Evolutionary conservation across 2,113 vertebrate species (phyloP), one percentile per base, ranked within the genome.

Genomic region (Sialia sialis): DNA sequence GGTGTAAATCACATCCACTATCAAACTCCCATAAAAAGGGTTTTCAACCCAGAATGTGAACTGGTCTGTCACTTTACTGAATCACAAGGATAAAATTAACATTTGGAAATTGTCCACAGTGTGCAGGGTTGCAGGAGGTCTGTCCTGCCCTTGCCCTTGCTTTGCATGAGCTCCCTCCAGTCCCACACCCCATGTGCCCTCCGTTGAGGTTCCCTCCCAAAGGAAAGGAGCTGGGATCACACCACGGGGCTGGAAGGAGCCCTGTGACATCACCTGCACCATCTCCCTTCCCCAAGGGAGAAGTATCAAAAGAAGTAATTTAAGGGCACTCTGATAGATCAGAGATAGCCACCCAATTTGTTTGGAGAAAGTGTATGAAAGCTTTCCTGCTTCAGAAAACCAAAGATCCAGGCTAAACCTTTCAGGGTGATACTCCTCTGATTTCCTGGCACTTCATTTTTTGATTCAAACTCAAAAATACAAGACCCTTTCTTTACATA

Each of bases 271-370:
- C 95, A 92, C 59, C 90, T 54, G 38, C 1, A 0, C 85, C 85
- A 88, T 85, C 94, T 95, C 87, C 87, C 88, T 92, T 90, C 90
- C 92, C 88, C 94, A 96, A 62, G 90, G 49, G 49, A 51, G 49
- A 27, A 51, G 72, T 94, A 94, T 91, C 85, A 79, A 80, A 85
- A 93, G 85, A 66, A 96, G 90, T 80, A 85, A 94, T 77, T 93
- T 93, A 85, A 94, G 92, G 92, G 67, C 92, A 94, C 49, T 59
- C 70, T 91, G 74, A 91, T 87, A 83, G 72, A 90, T 89, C 83
- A 90, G 83, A 96, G 92, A 96, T 96, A 96, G 94, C 96, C 95
- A 96, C 95, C 90, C 95, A 94, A 93, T 96, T 88, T 93, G 94
- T 83, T 69, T 94, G 85, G 67, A 95, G 90, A 96, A 92, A 94